phyloP scores from a whole-genome alignment of 2,113 vertebrate species.

The rabbit (Oryctolagus cuniculus) region mOryCun1.1 NC_091443.1:38299001-38299500 shows the following conservation, averaged over 20 bases:
- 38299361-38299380: not conserved
- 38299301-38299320: not conserved
- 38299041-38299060: no score
- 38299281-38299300: not conserved
- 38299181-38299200: slow-evolving; percentile 40
- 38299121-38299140: not conserved
- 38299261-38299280: not conserved
- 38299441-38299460: not conserved
- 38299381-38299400: not conserved
- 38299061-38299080: no score
- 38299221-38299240: slow-evolving; percentile 34
- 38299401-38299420: not conserved
- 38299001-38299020: no score
- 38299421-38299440: not conserved
- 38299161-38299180: not conserved
- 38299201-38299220: slow-evolving; percentile 50
- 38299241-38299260: not conserved
- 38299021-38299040: no score
- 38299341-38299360: not conserved
- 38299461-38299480: not conserved
- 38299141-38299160: slow-evolving; percentile 25
- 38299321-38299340: not conserved
- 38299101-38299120: not conserved
- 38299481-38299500: slow-evolving; percentile 42
- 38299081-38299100: not conserved